phyloP scores from a whole-genome alignment of 2,888 invertebrate species.

The Lampropteryx suffumata region DNA sequence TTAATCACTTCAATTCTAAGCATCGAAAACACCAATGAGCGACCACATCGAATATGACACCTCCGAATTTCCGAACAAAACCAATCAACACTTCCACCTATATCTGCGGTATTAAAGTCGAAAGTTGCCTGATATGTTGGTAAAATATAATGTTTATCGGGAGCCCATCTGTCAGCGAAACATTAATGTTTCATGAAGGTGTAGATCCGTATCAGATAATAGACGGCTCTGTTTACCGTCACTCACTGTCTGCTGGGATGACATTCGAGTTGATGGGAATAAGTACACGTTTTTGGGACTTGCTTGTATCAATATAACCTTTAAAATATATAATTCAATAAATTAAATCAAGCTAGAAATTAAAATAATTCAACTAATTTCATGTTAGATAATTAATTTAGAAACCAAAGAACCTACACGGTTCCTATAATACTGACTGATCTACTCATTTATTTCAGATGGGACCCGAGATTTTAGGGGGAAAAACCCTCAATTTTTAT shows the following conservation, averaged over 20 bases:
- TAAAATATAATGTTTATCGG: constrained; percentile 59
- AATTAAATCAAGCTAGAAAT: too few species aligned
- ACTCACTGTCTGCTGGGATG: constrained; percentile 59
- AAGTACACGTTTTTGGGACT: constrained; percentile 34
- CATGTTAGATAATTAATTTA: too few species aligned
- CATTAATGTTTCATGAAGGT: constrained; percentile 78
- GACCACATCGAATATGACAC: constrained; percentile 56
- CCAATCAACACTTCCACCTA: constrained; percentile 1
- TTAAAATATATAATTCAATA: too few species aligned
- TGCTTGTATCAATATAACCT: constrained; percentile 3
- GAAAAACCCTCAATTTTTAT: too few species aligned
- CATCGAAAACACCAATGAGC: constrained; percentile 28
- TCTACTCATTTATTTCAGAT: too few species aligned
- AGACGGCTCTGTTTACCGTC: constrained; percentile 66
- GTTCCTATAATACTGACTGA: too few species aligned
- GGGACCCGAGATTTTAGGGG: too few species aligned
- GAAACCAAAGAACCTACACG: too few species aligned
- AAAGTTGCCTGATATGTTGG: constrained; percentile 25
- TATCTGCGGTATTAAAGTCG: constrained; percentile 17
- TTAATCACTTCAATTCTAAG: constrained; percentile 9
- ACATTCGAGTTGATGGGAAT: constrained; percentile 32
- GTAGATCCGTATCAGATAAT: constrained; percentile 79
- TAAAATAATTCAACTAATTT: too few species aligned
- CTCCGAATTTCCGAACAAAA: constrained; percentile 27
- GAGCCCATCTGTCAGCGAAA: constrained; percentile 69